A percentile compares a stretch with the other conserved stretches of the same genome.
phyloP scores from a whole-genome alignment of 2,888 invertebrate species.

The Artemia sinica region DNA sequence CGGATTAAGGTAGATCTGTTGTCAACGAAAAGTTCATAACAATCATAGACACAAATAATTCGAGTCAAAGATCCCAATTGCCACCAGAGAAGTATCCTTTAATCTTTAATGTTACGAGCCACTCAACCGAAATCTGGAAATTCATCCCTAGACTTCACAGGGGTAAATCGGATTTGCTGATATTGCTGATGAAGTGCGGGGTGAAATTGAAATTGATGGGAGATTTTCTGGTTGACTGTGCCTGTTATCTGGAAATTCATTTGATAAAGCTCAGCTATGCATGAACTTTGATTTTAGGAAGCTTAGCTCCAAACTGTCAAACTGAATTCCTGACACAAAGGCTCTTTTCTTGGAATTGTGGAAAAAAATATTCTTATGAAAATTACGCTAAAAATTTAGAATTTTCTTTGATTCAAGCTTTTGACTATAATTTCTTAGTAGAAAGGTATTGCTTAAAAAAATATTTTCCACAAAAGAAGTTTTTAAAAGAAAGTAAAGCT shows the following conservation, averaged over 20 bases:
- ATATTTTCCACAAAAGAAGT: no score
- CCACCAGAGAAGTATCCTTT: neutral
- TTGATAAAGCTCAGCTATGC: constrained; percentile 7
- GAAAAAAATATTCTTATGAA: no score
- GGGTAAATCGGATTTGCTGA: neutral
- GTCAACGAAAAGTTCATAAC: no score
- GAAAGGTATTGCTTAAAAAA: no score
- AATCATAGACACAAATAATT: neutral
- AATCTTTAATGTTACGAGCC: constrained; percentile 1
- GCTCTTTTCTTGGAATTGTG: no score
- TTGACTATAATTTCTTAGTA: no score
- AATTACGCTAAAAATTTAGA: no score
- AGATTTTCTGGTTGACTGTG: constrained; percentile 13
- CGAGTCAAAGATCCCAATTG: constrained; percentile 12
- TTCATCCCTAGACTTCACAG: neutral
- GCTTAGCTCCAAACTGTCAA: no score
- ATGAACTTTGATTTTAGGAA: neutral
- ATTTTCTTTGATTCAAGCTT: no score
- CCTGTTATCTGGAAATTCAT: neutral
- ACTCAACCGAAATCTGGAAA: constrained; percentile 3
- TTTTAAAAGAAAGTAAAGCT: no score
- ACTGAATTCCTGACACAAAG: no score
- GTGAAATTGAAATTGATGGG: constrained; percentile 11
- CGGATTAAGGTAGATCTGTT: no score
- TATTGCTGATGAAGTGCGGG: constrained; percentile 8